Evolutionary conservation across 2,888 invertebrate species (phyloP).

Genomic region (Caenorhabditis sinica): DNA sequence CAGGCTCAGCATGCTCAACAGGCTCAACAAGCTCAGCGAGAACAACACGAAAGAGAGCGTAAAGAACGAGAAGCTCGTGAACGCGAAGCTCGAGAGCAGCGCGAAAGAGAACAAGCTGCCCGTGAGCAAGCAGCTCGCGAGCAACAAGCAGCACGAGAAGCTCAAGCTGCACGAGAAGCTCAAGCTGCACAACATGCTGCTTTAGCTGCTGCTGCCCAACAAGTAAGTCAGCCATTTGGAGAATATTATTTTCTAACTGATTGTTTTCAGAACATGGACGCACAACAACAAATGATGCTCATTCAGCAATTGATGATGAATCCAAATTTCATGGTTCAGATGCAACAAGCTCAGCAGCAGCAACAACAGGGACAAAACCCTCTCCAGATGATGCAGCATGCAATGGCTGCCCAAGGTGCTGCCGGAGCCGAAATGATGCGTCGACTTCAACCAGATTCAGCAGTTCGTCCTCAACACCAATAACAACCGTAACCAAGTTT

Average conservation of each 20-base stretch:
- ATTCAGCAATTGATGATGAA: constrained; percentile 45
- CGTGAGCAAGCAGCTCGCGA: constrained; percentile 32
- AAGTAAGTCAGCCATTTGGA: constrained; percentile 25
- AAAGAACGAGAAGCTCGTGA: constrained; percentile 43
- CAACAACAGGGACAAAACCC: constrained; percentile 25
- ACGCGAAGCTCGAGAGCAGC: constrained; percentile 43
- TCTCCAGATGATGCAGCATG: constrained; percentile 42
- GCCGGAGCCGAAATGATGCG: constrained; percentile 63
- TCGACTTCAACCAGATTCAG: constrained; percentile 33
- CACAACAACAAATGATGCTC: constrained; percentile 3
- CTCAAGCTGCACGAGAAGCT: constrained; percentile 15
- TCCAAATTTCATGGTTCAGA: constrained; percentile 13
- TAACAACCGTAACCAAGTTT: not conserved
- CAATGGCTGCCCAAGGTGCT: constrained; percentile 12
- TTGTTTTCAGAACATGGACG: not conserved
- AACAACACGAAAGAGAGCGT: constrained; percentile 67
- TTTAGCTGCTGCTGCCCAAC: constrained; percentile 41
- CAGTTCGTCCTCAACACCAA: constrained; percentile 53
- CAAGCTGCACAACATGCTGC: constrained; percentile 33
- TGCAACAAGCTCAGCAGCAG: constrained; percentile 35
- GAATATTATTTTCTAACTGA: not conserved
- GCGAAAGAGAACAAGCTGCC: constrained; percentile 45
- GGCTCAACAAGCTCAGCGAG: constrained; percentile 57
- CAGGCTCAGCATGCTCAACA: constrained; percentile 46
- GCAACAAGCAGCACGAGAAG: constrained; percentile 30